Percentiles rank a stretch among this genome's conserved stretches.
Evolutionary conservation across 2,113 vertebrate species (phyloP).

Genomic region (Suricata suricatta): DNA sequence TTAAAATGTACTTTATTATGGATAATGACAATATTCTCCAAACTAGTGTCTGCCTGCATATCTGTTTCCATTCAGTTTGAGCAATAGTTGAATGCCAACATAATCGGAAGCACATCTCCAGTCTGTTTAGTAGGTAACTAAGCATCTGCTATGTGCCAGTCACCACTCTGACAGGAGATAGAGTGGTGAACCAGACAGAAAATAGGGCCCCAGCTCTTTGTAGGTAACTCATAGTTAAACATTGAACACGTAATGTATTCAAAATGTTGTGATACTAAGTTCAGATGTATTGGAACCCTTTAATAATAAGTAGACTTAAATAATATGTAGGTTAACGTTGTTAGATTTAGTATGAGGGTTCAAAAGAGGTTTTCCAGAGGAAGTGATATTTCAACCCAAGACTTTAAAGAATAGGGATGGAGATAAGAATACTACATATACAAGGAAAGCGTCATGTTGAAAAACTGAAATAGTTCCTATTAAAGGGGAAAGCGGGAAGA

Average conservation of each 20-base stretch:
- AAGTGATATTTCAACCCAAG: background rate
- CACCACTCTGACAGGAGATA: background rate
- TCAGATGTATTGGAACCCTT: background rate
- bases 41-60: background rate
- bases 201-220: background rate
- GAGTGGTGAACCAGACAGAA: background rate
- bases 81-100: background rate
- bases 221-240: background rate
- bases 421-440: background rate
- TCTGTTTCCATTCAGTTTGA: background rate
- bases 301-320: background rate
- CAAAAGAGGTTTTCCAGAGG: background rate
- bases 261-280: background rate
- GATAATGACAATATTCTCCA: background rate
- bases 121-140: background rate
- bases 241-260: background rate
- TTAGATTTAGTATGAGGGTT: background rate
- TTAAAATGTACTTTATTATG: background rate
- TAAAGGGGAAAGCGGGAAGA: background rate
- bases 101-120: background rate
- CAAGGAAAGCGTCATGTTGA: background rate
- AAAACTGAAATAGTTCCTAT: background rate
- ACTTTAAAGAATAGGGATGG: background rate
- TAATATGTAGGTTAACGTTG: too few relatives aligned
- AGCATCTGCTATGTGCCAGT: background rate